These are phyloP conservation scores for Andrena fulva DNA, from an alignment of 2,888 invertebrate genomes.

Conservation along the genomic window DNA sequence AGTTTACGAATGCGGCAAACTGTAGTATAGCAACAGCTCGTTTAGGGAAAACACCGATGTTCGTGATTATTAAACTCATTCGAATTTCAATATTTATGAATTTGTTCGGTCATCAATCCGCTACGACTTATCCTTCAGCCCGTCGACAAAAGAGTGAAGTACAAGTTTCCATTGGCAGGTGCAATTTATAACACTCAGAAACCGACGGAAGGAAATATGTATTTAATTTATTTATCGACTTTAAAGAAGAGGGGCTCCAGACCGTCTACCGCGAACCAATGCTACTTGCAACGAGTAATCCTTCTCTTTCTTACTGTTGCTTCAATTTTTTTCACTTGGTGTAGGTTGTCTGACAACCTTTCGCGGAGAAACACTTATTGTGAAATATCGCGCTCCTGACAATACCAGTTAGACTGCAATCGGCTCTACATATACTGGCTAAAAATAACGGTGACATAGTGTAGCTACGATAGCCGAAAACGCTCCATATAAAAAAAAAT, in stretches of 20 bases:
- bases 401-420: constrained; percentile 35
- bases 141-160: not conserved
- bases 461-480: constrained; percentile 18
- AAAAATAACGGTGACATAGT: constrained; percentile 54
- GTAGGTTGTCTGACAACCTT: not conserved
- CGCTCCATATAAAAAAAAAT: constrained; percentile 40
- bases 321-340: not conserved
- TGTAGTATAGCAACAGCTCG: not conserved
- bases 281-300: constrained; percentile 17
- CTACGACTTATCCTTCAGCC: constrained; percentile 8
- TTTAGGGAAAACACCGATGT: constrained; percentile 10
- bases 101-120: constrained; percentile 16
- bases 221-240: not conserved
- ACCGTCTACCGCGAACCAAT: constrained; percentile 28
- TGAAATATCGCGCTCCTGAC: constrained; percentile 35
- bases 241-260: constrained; percentile 10
- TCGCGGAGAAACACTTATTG: constrained; percentile 33
- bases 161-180: constrained; percentile 25
- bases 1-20: not conserved
- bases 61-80: constrained; percentile 47
- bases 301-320: not conserved
- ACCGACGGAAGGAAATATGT: not conserved
- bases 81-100: constrained; percentile 26
- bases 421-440: constrained; percentile 5
- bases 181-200: constrained; percentile 32